Evolutionary conservation across 1,140 invertebrate genomes (phyloP), one percentile per base, ranked within the genome.

Genomic region (Trypoxylus dichotomus): DNA sequence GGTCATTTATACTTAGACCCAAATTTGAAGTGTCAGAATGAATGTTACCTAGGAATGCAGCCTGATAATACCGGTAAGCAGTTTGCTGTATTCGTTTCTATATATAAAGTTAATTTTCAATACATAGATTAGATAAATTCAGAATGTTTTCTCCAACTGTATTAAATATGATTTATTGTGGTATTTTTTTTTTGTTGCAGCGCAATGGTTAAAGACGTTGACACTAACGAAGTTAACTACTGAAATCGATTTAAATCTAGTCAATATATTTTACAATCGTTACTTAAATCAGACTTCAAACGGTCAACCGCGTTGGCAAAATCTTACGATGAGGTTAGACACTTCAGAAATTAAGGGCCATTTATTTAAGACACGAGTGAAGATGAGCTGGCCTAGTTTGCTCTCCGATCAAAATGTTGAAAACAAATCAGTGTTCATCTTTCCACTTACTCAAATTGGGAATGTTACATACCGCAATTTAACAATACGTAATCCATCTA

Each of bases 381-480:
- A 91, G 82, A 90, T 94, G 79, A 89, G 89, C 43, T 96, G 95
- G 95, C 95, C 95, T 15, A 88, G 86, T 81, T 79, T 91, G 74
- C 79, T 90, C 47, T 80, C 81, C 19, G 83, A 85, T 21, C 85
- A 87, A 42, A 81, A 74, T 80, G 74, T 80, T 79, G 79, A 87
- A 83, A 89, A 89, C 81, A 86, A 86, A 79, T 87, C 87, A 74
- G 83, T 88, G 47, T 84, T 95, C 76, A 87, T 88, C 76, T 96
- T 96, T 88, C 94, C 95, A 10, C 85, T 96, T 32, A 96, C 94
- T 6, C 94, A 96, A 87, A 90, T 96, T 78, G 93, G 93, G 71
- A 95, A 95, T 85, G 89, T 89, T 42, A 91, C 93, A n/a, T 90
- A 92, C 77, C 86, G 88, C 78, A 89, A 89, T 74, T 84, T 93